Evolutionary conservation across 2,888 invertebrate genomes (phyloP).

Genomic region (Eledone cirrhosa): DNA sequence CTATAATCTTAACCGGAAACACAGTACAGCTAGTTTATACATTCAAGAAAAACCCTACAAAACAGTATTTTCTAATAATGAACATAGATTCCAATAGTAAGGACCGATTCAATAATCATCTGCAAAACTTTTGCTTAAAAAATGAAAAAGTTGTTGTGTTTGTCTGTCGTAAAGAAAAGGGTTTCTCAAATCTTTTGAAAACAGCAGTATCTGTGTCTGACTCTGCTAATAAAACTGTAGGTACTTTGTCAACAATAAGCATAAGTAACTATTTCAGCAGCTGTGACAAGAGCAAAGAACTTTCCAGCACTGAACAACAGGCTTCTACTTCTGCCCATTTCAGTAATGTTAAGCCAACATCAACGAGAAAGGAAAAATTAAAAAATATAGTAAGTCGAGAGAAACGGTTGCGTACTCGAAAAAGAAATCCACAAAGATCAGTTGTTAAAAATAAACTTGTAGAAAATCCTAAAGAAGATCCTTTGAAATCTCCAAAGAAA

Average conservation of each 20-base stretch:
- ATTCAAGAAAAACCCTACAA: constrained; percentile 8
- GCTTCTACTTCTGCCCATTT: no score
- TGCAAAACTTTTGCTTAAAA: neutral
- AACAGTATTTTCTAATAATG: constrained; percentile 15
- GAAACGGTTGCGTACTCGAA: neutral
- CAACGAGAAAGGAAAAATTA: neutral
- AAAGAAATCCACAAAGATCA: no score
- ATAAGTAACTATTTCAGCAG: constrained; percentile 13
- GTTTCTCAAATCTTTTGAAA: neutral
- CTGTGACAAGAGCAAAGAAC: neutral
- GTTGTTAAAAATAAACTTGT: no score
- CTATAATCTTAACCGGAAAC: neutral
- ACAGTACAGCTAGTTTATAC: neutral
- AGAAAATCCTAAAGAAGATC: no score
- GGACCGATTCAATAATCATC: neutral
- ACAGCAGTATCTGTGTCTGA: neutral
- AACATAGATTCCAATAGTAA: neutral
- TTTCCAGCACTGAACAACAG: neutral
- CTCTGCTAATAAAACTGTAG: neutral
- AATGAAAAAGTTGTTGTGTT: constrained; percentile 8
- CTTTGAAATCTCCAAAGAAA: no score
- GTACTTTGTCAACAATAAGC: neutral
- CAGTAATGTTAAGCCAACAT: neutral
- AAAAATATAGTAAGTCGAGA: neutral
- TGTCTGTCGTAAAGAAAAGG: constrained; percentile 4